phyloP scores from a whole-genome alignment of 2,113 vertebrate species.

The Bothrops jararaca region DNA sequence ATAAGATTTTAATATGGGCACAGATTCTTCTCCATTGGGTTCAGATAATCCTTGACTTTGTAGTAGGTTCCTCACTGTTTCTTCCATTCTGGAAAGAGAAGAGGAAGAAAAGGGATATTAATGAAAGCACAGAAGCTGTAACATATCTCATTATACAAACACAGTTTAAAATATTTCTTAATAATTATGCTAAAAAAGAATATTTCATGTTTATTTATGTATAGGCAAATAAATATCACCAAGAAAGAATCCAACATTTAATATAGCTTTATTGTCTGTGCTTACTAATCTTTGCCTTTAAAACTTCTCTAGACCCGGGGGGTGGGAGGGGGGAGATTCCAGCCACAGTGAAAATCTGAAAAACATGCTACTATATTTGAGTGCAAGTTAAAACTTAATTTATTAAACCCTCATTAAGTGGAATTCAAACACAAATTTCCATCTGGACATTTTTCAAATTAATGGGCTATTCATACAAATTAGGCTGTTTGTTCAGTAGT shows the following conservation, averaged over 20 bases:
- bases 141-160: not conserved
- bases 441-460: not conserved
- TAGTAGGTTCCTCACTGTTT: conserved; percentile 85
- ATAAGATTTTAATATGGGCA: conserved; percentile 81
- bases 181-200: not conserved
- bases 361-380: not conserved
- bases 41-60: conserved; percentile 81
- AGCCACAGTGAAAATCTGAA: not conserved
- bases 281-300: not conserved
- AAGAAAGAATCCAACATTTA: not conserved
- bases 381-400: not conserved
- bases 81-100: conserved; percentile 83
- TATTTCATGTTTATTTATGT: not conserved
- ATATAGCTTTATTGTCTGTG: not conserved
- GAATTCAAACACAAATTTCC: not conserved
- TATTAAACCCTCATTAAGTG: not conserved
- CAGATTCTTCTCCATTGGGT: conserved; percentile 77
- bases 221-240: not conserved
- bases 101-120: not conserved
- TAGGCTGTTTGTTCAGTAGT: not conserved
- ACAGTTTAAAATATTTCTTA: not conserved
- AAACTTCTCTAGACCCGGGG: not conserved
- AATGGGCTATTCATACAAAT: not conserved
- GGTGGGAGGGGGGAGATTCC: too few species aligned
- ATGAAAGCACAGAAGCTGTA: not conserved